Percentiles rank a stretch among this genome's conserved stretches.
phyloP scores from a whole-genome alignment of 2,888 invertebrate genomes.

The Eutolmus rufibarbis region DNA sequence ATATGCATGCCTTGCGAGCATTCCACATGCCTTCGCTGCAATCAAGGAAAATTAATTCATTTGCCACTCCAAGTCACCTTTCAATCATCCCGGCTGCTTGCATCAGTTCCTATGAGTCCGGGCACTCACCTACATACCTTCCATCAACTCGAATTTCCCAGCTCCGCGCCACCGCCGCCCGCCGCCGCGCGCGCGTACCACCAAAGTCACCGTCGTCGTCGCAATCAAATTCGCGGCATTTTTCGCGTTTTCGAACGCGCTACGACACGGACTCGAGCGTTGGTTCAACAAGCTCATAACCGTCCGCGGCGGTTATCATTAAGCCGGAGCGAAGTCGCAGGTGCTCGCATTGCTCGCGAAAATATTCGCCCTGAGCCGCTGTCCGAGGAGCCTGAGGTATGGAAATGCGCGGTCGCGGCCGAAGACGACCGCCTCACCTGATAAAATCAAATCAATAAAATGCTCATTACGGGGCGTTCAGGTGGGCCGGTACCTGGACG shows the following conservation, averaged over 20 bases:
- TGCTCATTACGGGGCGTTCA: neutral
- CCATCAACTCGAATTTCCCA: neutral
- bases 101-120: neutral
- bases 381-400: neutral
- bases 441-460: neutral
- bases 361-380: neutral
- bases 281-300: neutral
- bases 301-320: neutral
- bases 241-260: neutral
- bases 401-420: neutral
- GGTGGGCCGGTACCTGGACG: neutral
- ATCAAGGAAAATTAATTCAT: neutral
- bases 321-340: neutral
- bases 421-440: neutral
- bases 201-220: neutral
- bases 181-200: neutral
- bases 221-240: neutral
- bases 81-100: neutral
- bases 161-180: neutral
- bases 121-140: neutral
- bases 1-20: neutral
- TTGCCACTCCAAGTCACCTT: neutral
- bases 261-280: neutral
- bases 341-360: neutral
- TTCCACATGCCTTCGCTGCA: neutral